Percentiles rank a stretch among this genome's conserved stretches.
Conservation (phyloP, 2,113 vertebrate species). For the Seriola rivoliana region DNA sequence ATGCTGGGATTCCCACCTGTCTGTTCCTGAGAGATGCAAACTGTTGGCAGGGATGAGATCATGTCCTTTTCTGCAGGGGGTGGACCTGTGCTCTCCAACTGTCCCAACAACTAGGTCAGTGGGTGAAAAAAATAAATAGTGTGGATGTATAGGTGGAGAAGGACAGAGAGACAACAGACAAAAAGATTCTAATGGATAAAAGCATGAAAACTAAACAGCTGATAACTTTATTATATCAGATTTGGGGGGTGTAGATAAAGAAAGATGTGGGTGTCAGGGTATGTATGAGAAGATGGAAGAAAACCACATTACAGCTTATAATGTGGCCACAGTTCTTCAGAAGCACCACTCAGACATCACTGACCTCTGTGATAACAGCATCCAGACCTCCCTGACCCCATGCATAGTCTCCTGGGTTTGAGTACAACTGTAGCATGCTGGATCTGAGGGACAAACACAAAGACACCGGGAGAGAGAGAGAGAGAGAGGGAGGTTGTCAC, state of each 20-base stretch:
- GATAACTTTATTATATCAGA: neutral
- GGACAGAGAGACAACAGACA: constrained; percentile 1
- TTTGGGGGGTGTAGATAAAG: neutral
- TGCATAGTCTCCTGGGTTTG: constrained; percentile 93
- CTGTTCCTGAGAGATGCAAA: constrained; percentile 93
- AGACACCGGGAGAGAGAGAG: neutral
- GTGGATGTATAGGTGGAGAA: neutral
- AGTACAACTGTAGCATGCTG: constrained; percentile 89
- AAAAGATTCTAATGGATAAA: neutral
- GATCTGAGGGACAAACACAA: constrained; percentile 79
- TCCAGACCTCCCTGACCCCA: constrained; percentile 96
- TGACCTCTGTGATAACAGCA: constrained; percentile 94
- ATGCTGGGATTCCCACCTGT: constrained; percentile 84
- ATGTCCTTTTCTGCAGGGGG: constrained; percentile 92
- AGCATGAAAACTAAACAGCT: neutral
- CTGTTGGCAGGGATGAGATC: constrained; percentile 91
- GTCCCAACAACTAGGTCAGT: constrained; percentile 88
- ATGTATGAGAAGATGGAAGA: neutral
- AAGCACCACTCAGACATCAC: constrained; percentile 39
- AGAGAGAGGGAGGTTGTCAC: neutral
- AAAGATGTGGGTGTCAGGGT: neutral
- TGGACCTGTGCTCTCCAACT: constrained; percentile 91
- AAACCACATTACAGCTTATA: neutral
- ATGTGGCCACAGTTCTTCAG: neutral
- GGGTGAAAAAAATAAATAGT: neutral